Percentiles rank a stretch among this genome's conserved stretches.
Conservation (phyloP, 2,113 vertebrate species). For the Harpagus bidentatus region DNA sequence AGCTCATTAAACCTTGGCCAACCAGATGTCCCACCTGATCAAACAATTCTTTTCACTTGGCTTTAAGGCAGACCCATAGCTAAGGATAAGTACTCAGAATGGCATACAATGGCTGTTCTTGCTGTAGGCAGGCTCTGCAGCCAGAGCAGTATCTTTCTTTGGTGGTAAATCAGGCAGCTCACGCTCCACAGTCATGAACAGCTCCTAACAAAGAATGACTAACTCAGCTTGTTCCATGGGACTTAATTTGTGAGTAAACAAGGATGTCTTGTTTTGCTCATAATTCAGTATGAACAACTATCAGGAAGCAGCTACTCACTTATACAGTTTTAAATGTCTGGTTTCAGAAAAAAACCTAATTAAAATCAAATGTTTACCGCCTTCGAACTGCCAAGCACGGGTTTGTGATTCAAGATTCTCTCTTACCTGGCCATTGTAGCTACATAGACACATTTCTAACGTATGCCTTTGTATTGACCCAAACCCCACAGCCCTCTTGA, state of each 20-base stretch:
- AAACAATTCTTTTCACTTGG: background rate
- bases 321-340: background rate
- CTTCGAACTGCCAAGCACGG: background rate
- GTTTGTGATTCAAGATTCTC: background rate
- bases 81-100: background rate
- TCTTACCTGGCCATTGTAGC: background rate
- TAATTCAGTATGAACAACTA: background rate
- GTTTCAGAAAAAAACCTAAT: background rate
- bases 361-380: background rate
- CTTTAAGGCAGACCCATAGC: background rate
- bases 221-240: background rate
- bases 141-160: background rate
- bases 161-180: background rate
- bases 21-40: background rate
- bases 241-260: background rate
- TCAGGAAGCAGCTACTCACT: background rate
- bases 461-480: accelerated
- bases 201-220: background rate
- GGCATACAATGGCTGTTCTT: background rate
- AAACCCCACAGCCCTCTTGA: background rate
- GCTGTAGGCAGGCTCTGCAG: background rate
- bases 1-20: background rate
- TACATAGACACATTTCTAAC: background rate
- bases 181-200: accelerated
- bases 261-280: background rate